Evolutionary conservation across 2,888 invertebrate genomes (phyloP).

Genomic region (Zaprionus lineosus): DNA sequence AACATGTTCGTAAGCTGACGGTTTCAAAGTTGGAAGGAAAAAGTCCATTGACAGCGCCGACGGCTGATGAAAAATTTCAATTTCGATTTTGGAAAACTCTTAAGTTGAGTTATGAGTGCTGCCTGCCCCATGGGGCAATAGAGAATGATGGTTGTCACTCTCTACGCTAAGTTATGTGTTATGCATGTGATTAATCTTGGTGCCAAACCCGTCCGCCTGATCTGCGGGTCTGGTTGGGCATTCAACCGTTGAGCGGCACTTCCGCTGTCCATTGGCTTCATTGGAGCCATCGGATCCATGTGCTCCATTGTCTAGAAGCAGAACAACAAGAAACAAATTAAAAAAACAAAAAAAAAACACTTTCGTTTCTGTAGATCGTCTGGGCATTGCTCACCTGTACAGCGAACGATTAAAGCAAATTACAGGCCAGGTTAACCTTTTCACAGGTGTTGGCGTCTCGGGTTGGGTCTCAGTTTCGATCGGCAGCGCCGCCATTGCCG

Average conservation of each 20-base stretch:
- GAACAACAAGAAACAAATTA: constrained; percentile 68
- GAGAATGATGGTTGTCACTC: constrained; percentile 17
- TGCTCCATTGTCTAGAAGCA: constrained; percentile 52
- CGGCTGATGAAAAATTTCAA: constrained; percentile 1
- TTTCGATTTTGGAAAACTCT: constrained; percentile 10
- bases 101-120: constrained; percentile 13
- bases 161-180: constrained; percentile 25
- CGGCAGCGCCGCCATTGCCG: too few species aligned
- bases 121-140: constrained; percentile 8
- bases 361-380: constrained; percentile 48
- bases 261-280: constrained; percentile 25
- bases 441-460: constrained; percentile 34
- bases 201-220: constrained; percentile 25
- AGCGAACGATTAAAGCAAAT: constrained; percentile 46
- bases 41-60: constrained; percentile 27
- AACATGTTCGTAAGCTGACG: constrained; percentile 5
- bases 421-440: constrained; percentile 54
- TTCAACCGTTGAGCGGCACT: constrained; percentile 42
- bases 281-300: too few species aligned
- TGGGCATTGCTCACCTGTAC: constrained; percentile 18
- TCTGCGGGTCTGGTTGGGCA: constrained; percentile 24
- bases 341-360: too few species aligned
- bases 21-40: constrained; percentile 9
- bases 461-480: constrained; percentile 1
- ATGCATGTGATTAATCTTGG: constrained; percentile 29